Evolutionary conservation across 2,113 vertebrate species (phyloP), one percentile per base, ranked within the genome.

Genomic region (Vulpes lagopus): DNA sequence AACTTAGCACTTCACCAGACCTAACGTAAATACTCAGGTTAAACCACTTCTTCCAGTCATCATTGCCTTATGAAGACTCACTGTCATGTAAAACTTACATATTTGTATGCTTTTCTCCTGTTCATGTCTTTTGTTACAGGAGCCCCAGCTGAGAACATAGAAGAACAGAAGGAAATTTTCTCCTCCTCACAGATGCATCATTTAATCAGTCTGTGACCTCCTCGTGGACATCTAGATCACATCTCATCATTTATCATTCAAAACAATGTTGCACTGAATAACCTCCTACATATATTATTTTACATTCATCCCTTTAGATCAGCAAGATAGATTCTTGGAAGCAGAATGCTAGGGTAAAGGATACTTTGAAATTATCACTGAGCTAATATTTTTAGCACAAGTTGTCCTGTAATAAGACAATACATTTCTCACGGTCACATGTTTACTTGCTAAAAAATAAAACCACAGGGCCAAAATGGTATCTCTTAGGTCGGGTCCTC

Each of bases 341-440:
- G 67, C 60, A 88, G 53, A 85, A 71, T 90, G 22, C 80, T 69
- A 22, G 49, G 9, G 67, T 85, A 71, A 84, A 94, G 19, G 2
- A 60, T 62, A 59, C 64, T 92, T 43, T 80, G 84, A 76, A 86
- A 86, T 38, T 16, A 80, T 90, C 80, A 62, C 9, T 67, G n/a
- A 78, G n/a, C 82, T 87, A 69, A 53, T 27, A 89, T 79, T 83
- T 91, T 84, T 80, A 89, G 79, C 11, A 43, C 12, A 55, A 89
- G 55, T 17, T 62, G 38, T 64, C 69, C 32, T 60, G n/a, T 81
- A 60, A 67, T 32, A 59, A 93, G 5, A 60, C 2, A 94, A 65
- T 7, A 43, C 11, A 20, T 49, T 76, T 19, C 17, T 86, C 53
- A 49, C 1, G 11, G 17, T 91, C 43, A n/a, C 59, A 64, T 11